Evolutionary conservation across 2,797 vertebrate species (phyloP).

Genomic region (Pipistrellus nathusii): DNA sequence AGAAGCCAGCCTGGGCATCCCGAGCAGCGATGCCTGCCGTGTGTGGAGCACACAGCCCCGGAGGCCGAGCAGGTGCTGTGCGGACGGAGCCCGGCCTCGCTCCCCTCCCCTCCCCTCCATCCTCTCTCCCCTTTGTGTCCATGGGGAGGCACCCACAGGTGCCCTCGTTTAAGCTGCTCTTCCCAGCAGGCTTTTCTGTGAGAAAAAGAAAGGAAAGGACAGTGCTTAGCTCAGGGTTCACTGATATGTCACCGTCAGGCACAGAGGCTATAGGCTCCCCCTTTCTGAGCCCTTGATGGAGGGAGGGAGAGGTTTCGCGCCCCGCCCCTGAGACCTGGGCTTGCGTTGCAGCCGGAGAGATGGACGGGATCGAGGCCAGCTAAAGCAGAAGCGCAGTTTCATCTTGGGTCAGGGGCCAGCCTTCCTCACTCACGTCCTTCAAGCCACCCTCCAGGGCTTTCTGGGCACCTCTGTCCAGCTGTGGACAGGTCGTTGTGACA

Average conservation of each 20-base stretch:
- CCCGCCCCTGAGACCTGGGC: neutral
- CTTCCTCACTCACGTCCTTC: neutral
- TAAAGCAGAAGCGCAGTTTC: neutral
- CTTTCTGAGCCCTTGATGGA: neutral
- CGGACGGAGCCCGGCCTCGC: accelerated
- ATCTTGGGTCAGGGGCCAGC: neutral
- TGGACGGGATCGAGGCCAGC: neutral
- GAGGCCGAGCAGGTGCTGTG: accelerated
- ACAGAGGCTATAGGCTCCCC: neutral
- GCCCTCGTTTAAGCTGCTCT: neutral
- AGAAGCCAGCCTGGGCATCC: too few species aligned
- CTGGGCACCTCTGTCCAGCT: neutral
- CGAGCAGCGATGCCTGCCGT: accelerated
- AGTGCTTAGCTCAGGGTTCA: neutral
- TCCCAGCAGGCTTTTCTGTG: neutral
- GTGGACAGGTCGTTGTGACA: neutral
- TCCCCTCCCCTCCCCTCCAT: too few species aligned
- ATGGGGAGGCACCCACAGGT: neutral
- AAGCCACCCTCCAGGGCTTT: neutral
- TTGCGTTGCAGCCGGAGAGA: neutral
- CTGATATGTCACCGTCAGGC: neutral
- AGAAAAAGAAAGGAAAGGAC: neutral
- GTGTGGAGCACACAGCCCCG: accelerated
- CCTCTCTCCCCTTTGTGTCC: neutral
- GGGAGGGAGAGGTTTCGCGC: neutral